Evolutionary conservation across 2,888 invertebrate species (phyloP), one percentile per base, ranked within the genome.

Genomic region (Cosmorhoe ocellata): DNA sequence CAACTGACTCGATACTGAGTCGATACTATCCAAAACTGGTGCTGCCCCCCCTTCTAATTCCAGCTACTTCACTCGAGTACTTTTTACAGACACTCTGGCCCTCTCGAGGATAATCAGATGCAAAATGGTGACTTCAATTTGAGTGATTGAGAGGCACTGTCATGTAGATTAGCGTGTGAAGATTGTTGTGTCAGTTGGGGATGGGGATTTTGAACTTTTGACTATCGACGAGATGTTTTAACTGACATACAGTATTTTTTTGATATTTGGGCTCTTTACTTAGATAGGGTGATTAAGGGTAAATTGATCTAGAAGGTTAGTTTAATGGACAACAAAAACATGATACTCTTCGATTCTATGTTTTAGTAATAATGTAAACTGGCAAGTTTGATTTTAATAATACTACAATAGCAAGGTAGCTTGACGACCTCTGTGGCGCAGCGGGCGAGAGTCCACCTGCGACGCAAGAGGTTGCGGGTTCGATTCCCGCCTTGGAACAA

Each of bases 61-160:
- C 72, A 77, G 74, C 77, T 71, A 63, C 70, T 81, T 69, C 59
- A 68, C 65, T 74, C 64, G 55, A 83, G 76, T 71, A 78, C 81
- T 82, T 84, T 85, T 87, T 80, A 79, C 74, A 78, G 75, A 78
- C 80, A 78, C 82, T 82, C 70, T 63, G 41, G 51, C 43, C 74
- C 80, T 82, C 80, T 81, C 66, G 78, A 81, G 78, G 72, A 82
- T 82, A 76, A 80, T 81, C 71, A 67, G 65, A 77, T 69, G 74
- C 70, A 76, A 74, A 76, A 73, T 66, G 64, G 68, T 69, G 69
- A 66, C 73, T 76, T 71, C 75, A 76, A 74, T 74, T 76, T 67
- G 63, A 64, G 41, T 58, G 64, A 71, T 69, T 64, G 64, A 68
- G 61, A 52, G 64, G 51, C 34, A 26, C 45, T 61, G 64, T 62